Evolutionary conservation across 1,140 invertebrate species (phyloP), one percentile per base, ranked within the genome.

Genomic region (Capitella teleta): DNA sequence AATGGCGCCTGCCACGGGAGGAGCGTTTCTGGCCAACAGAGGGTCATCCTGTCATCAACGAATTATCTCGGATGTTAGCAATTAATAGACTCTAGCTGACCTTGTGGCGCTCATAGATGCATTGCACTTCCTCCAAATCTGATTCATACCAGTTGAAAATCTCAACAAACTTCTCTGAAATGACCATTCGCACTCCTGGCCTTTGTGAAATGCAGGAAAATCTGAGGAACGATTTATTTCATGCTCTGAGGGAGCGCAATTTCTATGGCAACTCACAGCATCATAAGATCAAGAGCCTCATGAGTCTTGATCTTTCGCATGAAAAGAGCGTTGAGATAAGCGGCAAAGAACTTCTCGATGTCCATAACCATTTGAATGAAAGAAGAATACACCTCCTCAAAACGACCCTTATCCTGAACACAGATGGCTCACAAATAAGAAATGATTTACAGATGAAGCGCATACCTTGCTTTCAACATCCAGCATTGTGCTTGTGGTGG

Each of bases 1-100:
- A 32, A 77, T 76, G 41, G 59, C 57, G 32, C 75, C 72, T 38
- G 72, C 62, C 18, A 73, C 66, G 4, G 72, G 72, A 8, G 74
- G 74, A 32, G 52, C 47, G 30, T 53, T 53, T 16, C 52, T 19
- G 14, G 37, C n/a, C 21, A 52, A n/a, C 4, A 47, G 52, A 19
- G 52, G 52, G 38, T 42, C 25, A 5, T 53, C 52, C 49, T 51
- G 28, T 2, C 10, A 16, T 34, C 10, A 16, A 34, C 36, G 6
- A 38, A 6, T 6, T 6, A 5, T 38, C 23, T 4, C 6, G 23
- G 6, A 38, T 38, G 36, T 38, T 21, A 14, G 36, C 36, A 38
- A 12, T 14, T 18, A 38, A 6, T 38, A 38, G 16, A 5, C 36
- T 28, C 16, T 2, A 32, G 28, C 24, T 50, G 56, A 67, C 68